phyloP scores from a whole-genome alignment of 2,797 vertebrate genomes.

The Pseudopleuronectes americanus region DNA sequence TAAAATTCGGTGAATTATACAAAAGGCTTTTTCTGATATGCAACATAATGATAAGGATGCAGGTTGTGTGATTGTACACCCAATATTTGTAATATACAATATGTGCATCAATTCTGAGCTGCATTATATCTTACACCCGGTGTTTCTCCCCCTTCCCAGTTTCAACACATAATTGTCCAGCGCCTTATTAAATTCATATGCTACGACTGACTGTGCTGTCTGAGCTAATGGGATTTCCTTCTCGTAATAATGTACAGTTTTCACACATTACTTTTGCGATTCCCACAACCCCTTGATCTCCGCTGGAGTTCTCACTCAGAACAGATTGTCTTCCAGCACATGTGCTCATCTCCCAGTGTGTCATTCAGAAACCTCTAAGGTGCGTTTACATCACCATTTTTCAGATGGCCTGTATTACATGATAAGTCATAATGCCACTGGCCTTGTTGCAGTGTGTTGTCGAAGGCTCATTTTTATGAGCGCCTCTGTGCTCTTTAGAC shows the following conservation, averaged over 20 bases:
- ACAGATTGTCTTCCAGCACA: not conserved
- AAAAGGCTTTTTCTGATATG: no score
- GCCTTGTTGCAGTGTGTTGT: conserved; percentile 8
- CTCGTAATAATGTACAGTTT: not conserved
- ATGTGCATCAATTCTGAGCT: no score
- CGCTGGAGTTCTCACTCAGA: not conserved
- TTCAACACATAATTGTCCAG: not conserved
- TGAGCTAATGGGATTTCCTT: not conserved
- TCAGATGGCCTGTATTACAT: conserved; percentile 19
- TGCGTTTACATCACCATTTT: conserved; percentile 17
- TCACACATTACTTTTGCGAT: not conserved
- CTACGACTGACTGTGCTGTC: not conserved
- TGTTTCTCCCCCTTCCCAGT: no score
- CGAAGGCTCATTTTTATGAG: conserved; percentile 28
- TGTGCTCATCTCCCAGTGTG: not conserved
- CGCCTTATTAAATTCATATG: not conserved
- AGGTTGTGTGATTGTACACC: no score
- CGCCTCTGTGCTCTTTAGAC: conserved; percentile 22
- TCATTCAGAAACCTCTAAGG: not conserved
- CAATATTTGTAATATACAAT: no score
- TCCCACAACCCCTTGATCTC: not conserved
- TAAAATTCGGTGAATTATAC: no score
- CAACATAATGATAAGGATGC: no score
- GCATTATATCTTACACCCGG: no score
- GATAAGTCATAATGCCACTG: conserved; percentile 35